These are phyloP conservation scores for Jaculus jaculus DNA, from an alignment of 2,113 vertebrate species.

Conservation along the genomic window DNA sequence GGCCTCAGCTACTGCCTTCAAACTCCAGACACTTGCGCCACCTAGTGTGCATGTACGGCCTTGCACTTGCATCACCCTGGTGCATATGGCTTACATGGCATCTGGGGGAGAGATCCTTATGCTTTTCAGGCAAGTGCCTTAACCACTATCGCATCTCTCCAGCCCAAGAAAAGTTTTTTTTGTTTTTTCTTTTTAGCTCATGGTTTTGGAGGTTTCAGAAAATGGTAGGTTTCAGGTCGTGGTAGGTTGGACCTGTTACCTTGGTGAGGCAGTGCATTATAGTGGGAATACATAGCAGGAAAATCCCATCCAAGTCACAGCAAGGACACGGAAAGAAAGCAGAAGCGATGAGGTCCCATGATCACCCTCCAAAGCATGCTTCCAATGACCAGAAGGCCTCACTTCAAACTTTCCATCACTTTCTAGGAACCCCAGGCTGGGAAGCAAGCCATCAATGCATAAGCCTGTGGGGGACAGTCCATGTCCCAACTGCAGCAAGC, in stretches of 20 bases:
- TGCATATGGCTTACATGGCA: too few relatives aligned
- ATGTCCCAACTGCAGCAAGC: background rate
- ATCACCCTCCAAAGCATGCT: background rate
- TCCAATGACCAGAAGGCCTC: background rate
- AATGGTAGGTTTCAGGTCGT: background rate
- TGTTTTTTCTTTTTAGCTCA: background rate
- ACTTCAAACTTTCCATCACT: background rate
- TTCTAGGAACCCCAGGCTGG: background rate
- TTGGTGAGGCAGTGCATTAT: background rate
- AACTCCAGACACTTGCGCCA: too few relatives aligned
- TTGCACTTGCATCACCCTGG: too few relatives aligned
- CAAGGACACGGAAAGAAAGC: background rate
- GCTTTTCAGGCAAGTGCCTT: too few relatives aligned
- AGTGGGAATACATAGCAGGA: background rate
- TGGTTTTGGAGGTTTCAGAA: background rate
- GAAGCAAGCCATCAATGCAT: background rate
- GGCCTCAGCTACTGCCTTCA: too few relatives aligned
- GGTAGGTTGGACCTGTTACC: background rate
- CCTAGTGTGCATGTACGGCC: too few relatives aligned
- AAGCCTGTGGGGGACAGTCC: background rate
- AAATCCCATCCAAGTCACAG: background rate
- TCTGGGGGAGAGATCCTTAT: too few relatives aligned
- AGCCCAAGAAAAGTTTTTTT: too few relatives aligned
- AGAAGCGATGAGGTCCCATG: background rate
- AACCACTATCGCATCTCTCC: too few relatives aligned